A percentile compares a stretch with the other conserved stretches of the same genome.
Conservation (phyloP, 2,888 invertebrate species). For the Linyphia triangularis region DNA sequence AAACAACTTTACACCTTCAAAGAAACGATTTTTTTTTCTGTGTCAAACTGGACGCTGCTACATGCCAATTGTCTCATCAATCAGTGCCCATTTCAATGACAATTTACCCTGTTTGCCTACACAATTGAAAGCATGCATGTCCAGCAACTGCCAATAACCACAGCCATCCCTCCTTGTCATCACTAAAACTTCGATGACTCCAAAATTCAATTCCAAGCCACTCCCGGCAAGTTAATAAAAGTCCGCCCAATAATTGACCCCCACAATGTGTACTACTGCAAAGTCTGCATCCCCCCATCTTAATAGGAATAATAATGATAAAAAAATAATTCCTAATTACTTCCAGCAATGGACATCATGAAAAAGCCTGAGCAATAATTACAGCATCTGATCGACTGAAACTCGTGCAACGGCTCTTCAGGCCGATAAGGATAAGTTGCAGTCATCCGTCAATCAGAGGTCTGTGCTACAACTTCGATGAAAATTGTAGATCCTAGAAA, state of each 20-base stretch:
- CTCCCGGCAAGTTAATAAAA: slow-evolving; percentile 8
- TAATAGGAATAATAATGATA: not conserved
- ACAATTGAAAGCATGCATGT: not conserved
- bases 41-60: not conserved
- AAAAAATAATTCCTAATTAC: slow-evolving; percentile 51
- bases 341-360: slow-evolving; percentile 26
- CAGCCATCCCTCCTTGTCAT: not conserved
- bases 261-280: not conserved
- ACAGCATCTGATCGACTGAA: not conserved
- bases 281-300: not conserved
- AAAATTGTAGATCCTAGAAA: slow-evolving; percentile 38
- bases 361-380: slow-evolving; percentile 55
- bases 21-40: not conserved
- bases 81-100: not conserved
- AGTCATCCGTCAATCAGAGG: slow-evolving; percentile 31
- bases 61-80: not conserved
- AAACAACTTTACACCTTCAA: not conserved
- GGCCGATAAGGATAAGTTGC: slow-evolving; percentile 24
- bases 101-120: not conserved
- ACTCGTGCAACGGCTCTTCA: slow-evolving; percentile 18
- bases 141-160: not conserved
- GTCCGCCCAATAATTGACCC: slow-evolving; percentile 34
- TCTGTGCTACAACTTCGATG: not conserved
- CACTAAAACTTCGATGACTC: not conserved
- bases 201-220: slow-evolving; percentile 20